Conservation (phyloP, 2,888 invertebrate species). For the Thereva unica region DNA sequence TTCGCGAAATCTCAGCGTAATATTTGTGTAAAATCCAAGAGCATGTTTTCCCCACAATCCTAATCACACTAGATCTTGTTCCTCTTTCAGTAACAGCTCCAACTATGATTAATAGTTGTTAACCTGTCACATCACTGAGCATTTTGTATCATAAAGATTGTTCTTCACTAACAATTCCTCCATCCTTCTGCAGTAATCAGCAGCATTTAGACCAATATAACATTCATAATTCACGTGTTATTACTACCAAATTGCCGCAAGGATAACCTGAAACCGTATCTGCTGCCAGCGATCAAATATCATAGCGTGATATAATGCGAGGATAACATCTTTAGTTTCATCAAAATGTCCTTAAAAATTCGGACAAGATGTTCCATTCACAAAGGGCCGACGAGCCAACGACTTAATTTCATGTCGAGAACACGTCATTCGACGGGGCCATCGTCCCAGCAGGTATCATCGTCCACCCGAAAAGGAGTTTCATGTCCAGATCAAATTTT, state of each 20-base stretch:
- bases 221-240: too few relatives aligned
- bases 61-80: too few relatives aligned
- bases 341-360: constrained; percentile 12
- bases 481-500: constrained; percentile 28
- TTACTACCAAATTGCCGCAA: not conserved
- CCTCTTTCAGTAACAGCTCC: too few relatives aligned
- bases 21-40: too few relatives aligned
- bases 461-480: not conserved
- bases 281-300: constrained; percentile 18
- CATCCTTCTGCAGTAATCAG: too few relatives aligned
- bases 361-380: not conserved
- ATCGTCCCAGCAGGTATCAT: constrained; percentile 16
- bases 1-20: too few relatives aligned
- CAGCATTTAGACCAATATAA: too few relatives aligned
- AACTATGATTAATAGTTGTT: too few relatives aligned
- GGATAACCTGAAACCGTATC: constrained; percentile 9
- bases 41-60: too few relatives aligned
- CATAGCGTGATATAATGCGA: constrained; percentile 16
- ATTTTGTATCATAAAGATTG: too few relatives aligned
- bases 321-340: constrained; percentile 7
- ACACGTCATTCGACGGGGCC: not conserved
- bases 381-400: constrained; percentile 1
- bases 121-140: too few relatives aligned
- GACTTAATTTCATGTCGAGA: constrained; percentile 27
- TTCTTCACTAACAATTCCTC: too few relatives aligned